These are phyloP conservation scores for Tenthredo scrophulariae DNA, from an alignment of 2,888 invertebrate species.

Conservation along the genomic window DNA sequence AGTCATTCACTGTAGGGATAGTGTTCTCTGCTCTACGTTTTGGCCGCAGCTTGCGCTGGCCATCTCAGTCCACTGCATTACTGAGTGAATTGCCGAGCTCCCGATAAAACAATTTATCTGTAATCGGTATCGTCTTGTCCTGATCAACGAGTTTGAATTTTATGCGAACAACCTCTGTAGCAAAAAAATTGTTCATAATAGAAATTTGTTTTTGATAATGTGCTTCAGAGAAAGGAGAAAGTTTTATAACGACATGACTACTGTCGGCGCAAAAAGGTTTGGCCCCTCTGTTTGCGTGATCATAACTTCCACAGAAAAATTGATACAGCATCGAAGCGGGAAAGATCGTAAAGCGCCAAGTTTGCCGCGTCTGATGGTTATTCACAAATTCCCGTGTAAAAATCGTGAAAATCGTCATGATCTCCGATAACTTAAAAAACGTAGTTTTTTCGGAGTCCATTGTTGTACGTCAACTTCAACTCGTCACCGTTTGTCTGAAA, in stretches of 20 bases:
- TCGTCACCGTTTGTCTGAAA: too few species aligned
- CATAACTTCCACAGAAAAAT: too few species aligned
- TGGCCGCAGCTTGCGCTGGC: neutral
- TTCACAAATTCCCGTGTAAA: too few species aligned
- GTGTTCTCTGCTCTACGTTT: neutral
- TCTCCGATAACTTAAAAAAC: too few species aligned
- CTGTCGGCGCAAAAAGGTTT: too few species aligned
- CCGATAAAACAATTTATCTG: neutral
- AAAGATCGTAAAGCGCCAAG: too few species aligned
- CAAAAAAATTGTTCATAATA: neutral
- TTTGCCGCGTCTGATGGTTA: too few species aligned
- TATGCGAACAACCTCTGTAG: neutral
- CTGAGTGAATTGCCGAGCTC: neutral
- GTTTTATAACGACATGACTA: neutral
- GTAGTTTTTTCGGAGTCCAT: too few species aligned
- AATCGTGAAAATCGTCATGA: too few species aligned
- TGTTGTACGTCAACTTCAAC: too few species aligned
- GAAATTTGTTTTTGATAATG: neutral
- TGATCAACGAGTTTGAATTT: neutral
- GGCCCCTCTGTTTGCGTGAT: too few species aligned
- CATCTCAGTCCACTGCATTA: neutral
- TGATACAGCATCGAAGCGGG: too few species aligned
- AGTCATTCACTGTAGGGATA: neutral
- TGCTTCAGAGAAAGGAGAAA: neutral
- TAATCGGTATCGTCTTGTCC: neutral